Base-by-base conservation (phyloP, 2,113 vertebrate species). In the Halichoerus grypus region DNA sequence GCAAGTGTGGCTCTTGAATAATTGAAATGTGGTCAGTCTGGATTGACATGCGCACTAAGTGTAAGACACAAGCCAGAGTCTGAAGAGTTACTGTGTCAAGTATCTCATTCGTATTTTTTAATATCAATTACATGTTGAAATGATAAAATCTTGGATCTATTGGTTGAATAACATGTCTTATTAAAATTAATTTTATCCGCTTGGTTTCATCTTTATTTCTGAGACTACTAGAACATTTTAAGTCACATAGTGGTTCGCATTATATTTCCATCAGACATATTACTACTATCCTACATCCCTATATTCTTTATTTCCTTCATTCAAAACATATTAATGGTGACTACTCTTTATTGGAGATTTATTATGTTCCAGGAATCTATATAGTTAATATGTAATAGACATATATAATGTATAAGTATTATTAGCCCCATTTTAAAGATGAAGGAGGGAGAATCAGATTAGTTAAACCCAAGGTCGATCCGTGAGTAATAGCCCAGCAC, bases 251-350 rank as follows among this genome's bases (percentile, higher is more conserved):
- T 21, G 67, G 33, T 28, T 65, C 19, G 46, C 2, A 4, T 88
- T 88, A 2, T 88, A 71, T 67, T 95, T 85, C 33, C 93, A 6
- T 18, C 65, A 9, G 26, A 61, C n/a, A 31, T 72, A 28, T 31
- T 88, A 31, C 12, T 80, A 31, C 12, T 80, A 31, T 91, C 95
- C 14, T 63, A 19, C 3, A 13, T 88, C 65, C 4, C 26, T 65
- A 49, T 18, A 39, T 67, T 67, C 22, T n/a, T 49, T 74, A 51
- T 91, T 63, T 91, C 24, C 71, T 89, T 94, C 22, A 84, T 36
- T 96, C 69, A 88, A 95, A 96, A 39, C 61, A 21, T 88, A 14
- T 74, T 88, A 95, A 57, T 51, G 51, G n/a, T 67, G 24, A 94
- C 57, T 61, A n/a, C 15, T 79, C 77, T 84, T 96, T 84, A 19